These are phyloP conservation scores for Pterocles orientalis DNA, from an alignment of 2,113 vertebrate species.

Conservation along the genomic window DNA sequence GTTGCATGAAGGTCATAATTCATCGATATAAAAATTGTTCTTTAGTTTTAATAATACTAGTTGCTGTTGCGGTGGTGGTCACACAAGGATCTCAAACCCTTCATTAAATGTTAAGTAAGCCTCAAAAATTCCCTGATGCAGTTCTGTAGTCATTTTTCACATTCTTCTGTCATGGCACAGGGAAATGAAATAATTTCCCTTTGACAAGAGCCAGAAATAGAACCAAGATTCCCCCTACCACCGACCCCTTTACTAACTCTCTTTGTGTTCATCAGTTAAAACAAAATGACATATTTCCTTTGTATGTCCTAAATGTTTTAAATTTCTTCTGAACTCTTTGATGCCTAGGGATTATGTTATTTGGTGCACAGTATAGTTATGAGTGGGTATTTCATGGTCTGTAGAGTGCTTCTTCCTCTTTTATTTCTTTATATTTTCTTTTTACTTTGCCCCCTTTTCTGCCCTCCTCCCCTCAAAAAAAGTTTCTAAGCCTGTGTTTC, in stretches of 20 bases:
- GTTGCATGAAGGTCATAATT: not conserved
- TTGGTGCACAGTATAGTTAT: not conserved
- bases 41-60: not conserved
- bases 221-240: not conserved
- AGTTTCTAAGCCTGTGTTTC: not conserved
- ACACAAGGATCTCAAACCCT: not conserved
- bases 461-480: not conserved
- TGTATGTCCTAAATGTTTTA: not conserved
- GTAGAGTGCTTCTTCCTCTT: not conserved
- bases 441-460: not conserved
- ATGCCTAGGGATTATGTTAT: not conserved
- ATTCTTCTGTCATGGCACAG: not conserved
- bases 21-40: not conserved
- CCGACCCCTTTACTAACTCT: not conserved
- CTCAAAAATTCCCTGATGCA: not conserved
- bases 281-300: not conserved
- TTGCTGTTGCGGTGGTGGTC: not conserved
- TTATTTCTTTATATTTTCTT: not conserved
- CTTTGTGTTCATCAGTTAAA: not conserved
- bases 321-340: not conserved
- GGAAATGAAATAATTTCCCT: conserved; percentile 1
- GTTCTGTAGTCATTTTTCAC: not conserved
- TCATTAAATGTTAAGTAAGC: conserved; percentile 3
- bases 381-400: not conserved
- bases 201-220: not conserved